Percentiles rank a stretch among this genome's conserved stretches.
Evolutionary conservation across 2,113 vertebrate genomes (phyloP).

Genomic region (Orthonyx spaldingii): DNA sequence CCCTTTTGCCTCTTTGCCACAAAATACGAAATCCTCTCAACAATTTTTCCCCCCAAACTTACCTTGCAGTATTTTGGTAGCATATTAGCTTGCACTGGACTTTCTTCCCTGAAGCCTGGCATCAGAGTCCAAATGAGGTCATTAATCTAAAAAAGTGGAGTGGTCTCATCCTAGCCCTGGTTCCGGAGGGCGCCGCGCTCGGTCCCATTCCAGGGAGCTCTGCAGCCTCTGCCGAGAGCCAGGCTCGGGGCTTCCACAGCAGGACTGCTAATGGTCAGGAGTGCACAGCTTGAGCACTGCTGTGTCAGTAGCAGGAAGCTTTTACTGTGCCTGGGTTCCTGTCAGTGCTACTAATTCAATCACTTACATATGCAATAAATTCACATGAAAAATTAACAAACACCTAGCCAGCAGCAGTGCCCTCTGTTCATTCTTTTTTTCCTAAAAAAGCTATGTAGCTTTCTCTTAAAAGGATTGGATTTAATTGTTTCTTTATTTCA

Average conservation of each 20-base stretch:
- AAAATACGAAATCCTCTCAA: background rate
- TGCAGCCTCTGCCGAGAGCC: background rate
- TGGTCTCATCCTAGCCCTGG: slow-evolving; percentile 16
- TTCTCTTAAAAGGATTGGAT: background rate
- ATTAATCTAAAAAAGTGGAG: background rate
- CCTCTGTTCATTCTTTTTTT: background rate
- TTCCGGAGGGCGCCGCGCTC: background rate
- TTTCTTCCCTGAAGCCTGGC: slow-evolving; percentile 5
- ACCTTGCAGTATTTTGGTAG: slow-evolving; percentile 71
- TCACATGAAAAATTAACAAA: slow-evolving; percentile 71
- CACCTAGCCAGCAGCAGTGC: slow-evolving; percentile 9
- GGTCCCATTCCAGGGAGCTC: background rate
- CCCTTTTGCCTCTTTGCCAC: background rate
- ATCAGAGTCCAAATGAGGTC: slow-evolving; percentile 16
- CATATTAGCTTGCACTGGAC: slow-evolving; percentile 43
- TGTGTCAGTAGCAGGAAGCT: slow-evolving; percentile 66
- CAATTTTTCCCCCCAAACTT: background rate
- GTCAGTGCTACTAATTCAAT: slow-evolving; percentile 68
- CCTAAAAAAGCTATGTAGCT: background rate
- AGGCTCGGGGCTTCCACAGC: background rate
- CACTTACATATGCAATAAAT: slow-evolving; percentile 61
- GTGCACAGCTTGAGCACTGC: slow-evolving; percentile 19
- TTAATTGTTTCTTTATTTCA: background rate
- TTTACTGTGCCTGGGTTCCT: slow-evolving; percentile 63
- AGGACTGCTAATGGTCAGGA: slow-evolving; percentile 31